Evolutionary conservation across 2,797 vertebrate species (phyloP).

Genomic region (Anas bernieri): DNA sequence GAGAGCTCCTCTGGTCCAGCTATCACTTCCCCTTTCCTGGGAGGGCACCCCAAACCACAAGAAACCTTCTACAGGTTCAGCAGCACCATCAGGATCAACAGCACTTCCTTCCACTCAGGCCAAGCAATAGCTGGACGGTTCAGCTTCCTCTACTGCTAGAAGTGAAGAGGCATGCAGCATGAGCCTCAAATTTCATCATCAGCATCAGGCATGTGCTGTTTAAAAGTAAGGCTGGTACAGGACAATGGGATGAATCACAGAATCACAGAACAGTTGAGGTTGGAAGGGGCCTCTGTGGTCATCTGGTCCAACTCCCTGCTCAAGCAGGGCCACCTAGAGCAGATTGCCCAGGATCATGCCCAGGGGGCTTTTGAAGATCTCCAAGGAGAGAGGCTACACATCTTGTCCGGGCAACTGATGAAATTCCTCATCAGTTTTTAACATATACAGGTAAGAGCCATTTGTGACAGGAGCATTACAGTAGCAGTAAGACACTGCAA

Average conservation of each 20-base stretch:
- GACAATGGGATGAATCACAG: neutral
- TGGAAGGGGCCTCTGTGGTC: neutral
- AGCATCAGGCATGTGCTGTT: neutral
- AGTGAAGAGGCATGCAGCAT: neutral
- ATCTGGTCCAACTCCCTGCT: neutral
- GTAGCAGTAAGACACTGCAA: neutral
- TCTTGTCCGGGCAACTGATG: neutral
- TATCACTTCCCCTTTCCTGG: neutral
- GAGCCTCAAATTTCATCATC: neutral
- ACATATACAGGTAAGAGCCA: neutral
- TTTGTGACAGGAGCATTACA: neutral
- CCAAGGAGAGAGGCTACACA: neutral
- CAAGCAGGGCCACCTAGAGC: neutral
- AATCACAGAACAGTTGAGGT: neutral
- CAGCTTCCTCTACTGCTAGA: neutral
- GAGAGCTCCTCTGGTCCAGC: neutral
- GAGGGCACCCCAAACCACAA: neutral
- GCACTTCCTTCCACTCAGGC: neutral
- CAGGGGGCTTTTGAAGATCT: neutral
- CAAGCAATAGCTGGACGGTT: rapidly evolving
- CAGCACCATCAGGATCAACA: neutral
- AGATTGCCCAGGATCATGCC: neutral
- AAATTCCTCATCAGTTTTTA: neutral
- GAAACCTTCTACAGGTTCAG: neutral
- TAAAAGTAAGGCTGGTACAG: neutral